A percentile compares a stretch with the other conserved stretches of the same genome.
Conservation (phyloP, 2,888 invertebrate species). For the Dasysyrphus albostriatus region DNA sequence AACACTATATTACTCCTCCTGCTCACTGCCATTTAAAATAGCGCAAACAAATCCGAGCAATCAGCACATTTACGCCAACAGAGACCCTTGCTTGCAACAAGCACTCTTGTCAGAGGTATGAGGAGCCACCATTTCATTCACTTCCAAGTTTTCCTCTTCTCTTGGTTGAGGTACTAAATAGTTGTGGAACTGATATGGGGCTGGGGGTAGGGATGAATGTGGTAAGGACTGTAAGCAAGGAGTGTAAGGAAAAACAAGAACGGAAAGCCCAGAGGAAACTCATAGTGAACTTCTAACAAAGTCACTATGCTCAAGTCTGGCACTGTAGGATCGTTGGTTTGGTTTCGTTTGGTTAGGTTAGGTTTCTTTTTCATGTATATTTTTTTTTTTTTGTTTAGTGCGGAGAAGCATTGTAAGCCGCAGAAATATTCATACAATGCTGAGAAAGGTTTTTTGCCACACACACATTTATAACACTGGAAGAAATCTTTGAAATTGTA, state of each 20-base stretch:
- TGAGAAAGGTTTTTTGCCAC: constrained; percentile 45
- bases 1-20: background rate
- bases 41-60: constrained; percentile 75
- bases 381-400: background rate
- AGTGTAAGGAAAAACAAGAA: constrained; percentile 33
- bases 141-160: constrained; percentile 53
- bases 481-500: background rate
- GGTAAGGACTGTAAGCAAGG: background rate
- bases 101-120: background rate
- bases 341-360: background rate
- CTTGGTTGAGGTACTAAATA: background rate
- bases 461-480: constrained; percentile 11
- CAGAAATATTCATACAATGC: constrained; percentile 73
- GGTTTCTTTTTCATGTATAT: background rate
- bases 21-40: constrained; percentile 65
- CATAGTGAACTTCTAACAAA: constrained; percentile 74
- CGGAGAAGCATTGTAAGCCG: constrained; percentile 59
- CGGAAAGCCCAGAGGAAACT: constrained; percentile 59
- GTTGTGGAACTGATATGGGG: background rate
- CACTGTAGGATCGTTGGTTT: constrained; percentile 19
- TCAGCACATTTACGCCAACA: constrained; percentile 75
- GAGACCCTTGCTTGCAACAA: constrained; percentile 33
- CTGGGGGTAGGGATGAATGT: no score
- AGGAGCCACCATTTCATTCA: constrained; percentile 57
- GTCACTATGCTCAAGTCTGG: constrained; percentile 51